Base-by-base conservation (phyloP, 2,888 invertebrate genomes). In the Desoria tigrina region DNA sequence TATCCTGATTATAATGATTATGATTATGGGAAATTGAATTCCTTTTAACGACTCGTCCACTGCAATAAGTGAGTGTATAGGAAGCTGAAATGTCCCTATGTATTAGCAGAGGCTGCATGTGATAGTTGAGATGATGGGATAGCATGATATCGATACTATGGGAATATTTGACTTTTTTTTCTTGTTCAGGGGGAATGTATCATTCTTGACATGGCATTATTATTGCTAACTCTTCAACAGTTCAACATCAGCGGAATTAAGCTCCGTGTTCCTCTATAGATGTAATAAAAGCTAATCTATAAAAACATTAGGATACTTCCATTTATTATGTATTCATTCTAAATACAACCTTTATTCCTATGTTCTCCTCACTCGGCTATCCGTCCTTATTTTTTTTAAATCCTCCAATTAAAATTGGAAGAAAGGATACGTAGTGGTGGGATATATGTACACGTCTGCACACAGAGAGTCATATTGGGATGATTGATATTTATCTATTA, bases 1-100 rank as follows among this genome's bases (percentile, higher is more conserved):
- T 59, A 66, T 66, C 45, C 45, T 58, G 58, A 58, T 58, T 58
- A 58, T 57, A 42, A 57, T 57, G 57, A 57, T 58, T 60, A 63
- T 67, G 61, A 70, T 67, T 66, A 70, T 67, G 66, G 66, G 69
- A 66, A 70, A 70, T 70, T 70, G 69, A 67, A 70, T 70, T 69
- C 65, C 63, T 67, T 70, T 58, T 58, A 58, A 58, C 58, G 58
- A 58, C 58, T 39, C 21, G 32, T 55, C 55, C 55, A 28, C 26
- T 18, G 24, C 6, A 24, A 26, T 49, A 18, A 49, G 18, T 9
- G 39, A 51, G 9, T 51, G 9, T 9, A 51, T 18, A 24, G 14
- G 24, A 24, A 51, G 16, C 69, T 61, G 66, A 66, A 69, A 69
- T 69, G 69, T 69, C 63, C 64, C 42, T 66, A 45, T 57, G 66